Conservation (phyloP, 2,113 vertebrate genomes). For the Passerina amoena region DNA sequence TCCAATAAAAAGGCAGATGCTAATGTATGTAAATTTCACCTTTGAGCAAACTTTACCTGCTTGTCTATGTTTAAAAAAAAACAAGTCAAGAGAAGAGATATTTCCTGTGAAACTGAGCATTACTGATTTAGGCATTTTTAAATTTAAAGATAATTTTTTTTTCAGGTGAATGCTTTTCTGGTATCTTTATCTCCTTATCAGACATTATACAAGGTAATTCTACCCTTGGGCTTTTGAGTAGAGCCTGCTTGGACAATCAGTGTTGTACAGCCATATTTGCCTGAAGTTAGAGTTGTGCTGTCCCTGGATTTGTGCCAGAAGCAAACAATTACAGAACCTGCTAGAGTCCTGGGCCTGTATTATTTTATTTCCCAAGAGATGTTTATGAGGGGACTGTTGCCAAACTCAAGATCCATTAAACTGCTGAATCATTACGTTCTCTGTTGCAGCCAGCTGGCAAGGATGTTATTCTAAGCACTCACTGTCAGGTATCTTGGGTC, state of each 20-base stretch:
- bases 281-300: constrained; percentile 13
- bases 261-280: background rate
- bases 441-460: constrained; percentile 63
- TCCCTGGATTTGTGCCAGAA: constrained; percentile 60
- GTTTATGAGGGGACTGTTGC: constrained; percentile 39
- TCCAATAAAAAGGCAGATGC: background rate
- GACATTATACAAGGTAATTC: background rate
- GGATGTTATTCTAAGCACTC: constrained; percentile 32
- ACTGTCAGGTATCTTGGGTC: constrained; percentile 55
- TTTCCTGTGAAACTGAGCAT: background rate
- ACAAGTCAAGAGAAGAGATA: background rate
- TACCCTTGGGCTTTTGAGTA: background rate
- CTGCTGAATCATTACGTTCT: constrained; percentile 71
- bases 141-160: background rate
- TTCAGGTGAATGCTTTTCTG: background rate
- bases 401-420: constrained; percentile 66
- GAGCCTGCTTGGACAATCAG: background rate
- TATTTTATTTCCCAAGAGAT: constrained; percentile 68
- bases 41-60: background rate
- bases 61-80: background rate
- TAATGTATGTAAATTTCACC: background rate
- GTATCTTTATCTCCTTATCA: constrained; percentile 1
- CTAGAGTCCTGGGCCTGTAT: constrained; percentile 44
- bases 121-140: background rate
- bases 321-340: constrained; percentile 59